Evolutionary conservation across 2,113 vertebrate genomes (phyloP).

Genomic region (Leuciscus idus): DNA sequence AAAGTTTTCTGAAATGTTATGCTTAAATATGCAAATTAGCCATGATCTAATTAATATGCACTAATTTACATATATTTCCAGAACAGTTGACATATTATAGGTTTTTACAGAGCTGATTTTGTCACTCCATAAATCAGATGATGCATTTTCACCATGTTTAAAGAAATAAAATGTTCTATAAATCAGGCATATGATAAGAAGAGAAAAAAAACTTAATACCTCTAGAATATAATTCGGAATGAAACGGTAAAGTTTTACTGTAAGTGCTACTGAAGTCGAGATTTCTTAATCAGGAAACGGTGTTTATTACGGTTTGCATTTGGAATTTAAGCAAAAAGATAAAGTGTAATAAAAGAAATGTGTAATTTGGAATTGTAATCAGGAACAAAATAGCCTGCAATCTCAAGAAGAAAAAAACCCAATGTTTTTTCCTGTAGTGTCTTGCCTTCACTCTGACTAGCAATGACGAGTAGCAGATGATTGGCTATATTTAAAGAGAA

Average conservation of each 20-base stretch:
- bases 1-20: not conserved
- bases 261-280: not conserved
- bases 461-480: not conserved
- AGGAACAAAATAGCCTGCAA: not conserved
- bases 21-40: not conserved
- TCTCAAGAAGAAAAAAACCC: not conserved
- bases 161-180: not conserved
- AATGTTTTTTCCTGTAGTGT: not conserved
- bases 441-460: not conserved
- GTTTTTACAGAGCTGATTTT: not conserved
- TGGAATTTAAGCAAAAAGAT: not conserved
- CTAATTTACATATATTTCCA: not conserved
- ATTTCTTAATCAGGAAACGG: not conserved
- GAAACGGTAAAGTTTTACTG: not conserved
- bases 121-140: not conserved
- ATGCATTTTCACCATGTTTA: not conserved
- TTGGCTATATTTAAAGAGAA: not conserved
- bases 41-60: not conserved
- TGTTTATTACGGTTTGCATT: not conserved
- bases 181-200: not conserved
- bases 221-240: not conserved
- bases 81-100: not conserved
- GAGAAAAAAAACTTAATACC: not conserved
- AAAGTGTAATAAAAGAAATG: not conserved
- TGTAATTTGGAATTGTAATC: not conserved